Evolutionary conservation across 2,888 invertebrate genomes (phyloP), one percentile per base, ranked within the genome.

Genomic region (Parthenolecanium corni): DNA sequence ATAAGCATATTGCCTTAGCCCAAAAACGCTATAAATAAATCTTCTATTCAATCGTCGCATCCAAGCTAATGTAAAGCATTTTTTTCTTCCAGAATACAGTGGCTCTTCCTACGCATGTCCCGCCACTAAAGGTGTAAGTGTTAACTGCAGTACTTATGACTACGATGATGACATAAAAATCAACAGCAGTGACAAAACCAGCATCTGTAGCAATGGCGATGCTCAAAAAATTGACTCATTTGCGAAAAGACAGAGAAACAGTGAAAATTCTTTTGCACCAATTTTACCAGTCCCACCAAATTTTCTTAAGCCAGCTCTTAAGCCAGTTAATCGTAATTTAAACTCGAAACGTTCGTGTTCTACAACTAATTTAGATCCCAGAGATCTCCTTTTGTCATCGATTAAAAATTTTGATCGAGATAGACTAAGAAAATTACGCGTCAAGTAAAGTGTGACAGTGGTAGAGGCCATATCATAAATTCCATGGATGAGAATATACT

Each of bases 241-340:
- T 25, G 21, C n/a, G 36, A 31, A 23, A 47, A 25, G 1, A 25
- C 42, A 16, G 20, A 31, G 21, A n/a, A n/a, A n/a, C n/a, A 61
- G 49, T 6, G 49, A 49, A 23, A 20, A 38, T 21, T n/a, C n/a
- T 38, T 36, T 11, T 20, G 58, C 58, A 12, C 54, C 54, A 14
- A n/a, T 20, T 1, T n/a, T n/a, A n/a, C n/a, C n/a, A n/a, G n/a
- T n/a, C n/a, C 66, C 66, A 38, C 67, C 68, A 12, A 66, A 68
- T 9, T 66, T 68, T 11, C 64, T 66, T 3, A 65, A 66, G 64
- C 66, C 67, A 9, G 23, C 63, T 53, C 63, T 68, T 42, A 69
- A 67, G 65, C 66, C 66, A 40, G 66, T 44, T 24, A 52, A 25
- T 38, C 24, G 52, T 3, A 40, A 51, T 14, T 24, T 25, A 1